Percentiles rank a stretch among this genome's conserved stretches.
These are phyloP conservation scores for Charina bottae DNA, from an alignment of 2,113 vertebrate species.

Conservation along the genomic window DNA sequence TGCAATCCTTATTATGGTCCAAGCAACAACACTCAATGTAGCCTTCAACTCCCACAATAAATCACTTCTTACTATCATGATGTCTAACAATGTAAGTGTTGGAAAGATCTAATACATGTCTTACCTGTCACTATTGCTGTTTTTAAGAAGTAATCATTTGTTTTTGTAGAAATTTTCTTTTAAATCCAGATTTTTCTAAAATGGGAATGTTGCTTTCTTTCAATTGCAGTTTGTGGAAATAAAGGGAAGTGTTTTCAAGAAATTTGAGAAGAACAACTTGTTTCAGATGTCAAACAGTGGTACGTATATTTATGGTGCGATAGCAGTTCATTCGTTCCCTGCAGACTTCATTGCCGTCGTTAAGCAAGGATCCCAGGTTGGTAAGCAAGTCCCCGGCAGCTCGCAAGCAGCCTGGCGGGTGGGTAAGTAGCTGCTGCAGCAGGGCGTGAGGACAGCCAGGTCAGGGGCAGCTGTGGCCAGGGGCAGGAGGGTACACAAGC, in stretches of 20 bases:
- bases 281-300: slow-evolving; percentile 99
- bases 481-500: too few species aligned
- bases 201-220: slow-evolving; percentile 57
- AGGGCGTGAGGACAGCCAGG: too few species aligned
- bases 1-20: slow-evolving; percentile 97
- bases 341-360: too few species aligned
- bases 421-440: too few species aligned
- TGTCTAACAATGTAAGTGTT: slow-evolving; percentile 96
- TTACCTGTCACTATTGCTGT: neutral
- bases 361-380: too few species aligned
- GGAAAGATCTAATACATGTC: neutral
- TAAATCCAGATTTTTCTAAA: neutral
- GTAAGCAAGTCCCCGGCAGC: too few species aligned
- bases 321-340: neutral
- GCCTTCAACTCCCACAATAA: slow-evolving; percentile 99
- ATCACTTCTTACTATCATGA: slow-evolving; percentile 98
- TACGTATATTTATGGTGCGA: slow-evolving; percentile 69
- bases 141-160: neutral
- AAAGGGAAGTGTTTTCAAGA: slow-evolving; percentile 99
- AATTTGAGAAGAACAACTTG: slow-evolving; percentile 98
- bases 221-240: slow-evolving; percentile 95
- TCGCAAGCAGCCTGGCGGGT: too few species aligned
- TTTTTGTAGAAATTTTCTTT: neutral
- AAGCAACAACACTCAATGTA: slow-evolving; percentile 96
- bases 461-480: too few species aligned